phyloP scores from a whole-genome alignment of 2,888 invertebrate species.

The Melitaea athalia region DNA sequence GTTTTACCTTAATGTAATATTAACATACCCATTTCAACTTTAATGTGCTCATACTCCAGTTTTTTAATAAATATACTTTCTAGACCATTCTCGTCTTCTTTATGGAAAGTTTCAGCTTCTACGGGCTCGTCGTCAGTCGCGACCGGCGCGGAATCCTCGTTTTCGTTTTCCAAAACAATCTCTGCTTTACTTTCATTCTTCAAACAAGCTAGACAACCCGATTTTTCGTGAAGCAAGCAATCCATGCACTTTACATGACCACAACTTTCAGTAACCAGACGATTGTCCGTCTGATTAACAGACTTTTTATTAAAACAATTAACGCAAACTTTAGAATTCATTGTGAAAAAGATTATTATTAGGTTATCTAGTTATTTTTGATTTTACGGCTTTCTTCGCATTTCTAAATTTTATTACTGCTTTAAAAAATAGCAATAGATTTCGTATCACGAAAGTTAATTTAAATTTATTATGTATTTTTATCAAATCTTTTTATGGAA shows the following conservation, averaged over 20 bases:
- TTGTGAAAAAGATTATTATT: conserved; percentile 53
- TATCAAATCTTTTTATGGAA: conserved; percentile 1
- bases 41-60: conserved; percentile 69
- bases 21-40: conserved; percentile 60
- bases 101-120: conserved; percentile 27
- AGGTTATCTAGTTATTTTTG: conserved; percentile 31
- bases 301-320: conserved; percentile 82
- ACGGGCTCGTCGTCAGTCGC: conserved; percentile 23
- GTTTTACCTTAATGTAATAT: not conserved
- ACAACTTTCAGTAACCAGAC: conserved; percentile 87
- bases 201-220: conserved; percentile 83
- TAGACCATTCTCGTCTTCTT: conserved; percentile 40
- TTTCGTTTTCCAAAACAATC: conserved; percentile 31
- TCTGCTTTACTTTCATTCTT: conserved; percentile 44
- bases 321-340: conserved; percentile 80
- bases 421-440: not conserved
- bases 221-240: conserved; percentile 86
- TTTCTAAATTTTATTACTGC: not conserved
- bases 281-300: conserved; percentile 80
- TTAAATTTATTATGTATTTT: conserved; percentile 1
- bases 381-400: conserved; percentile 2
- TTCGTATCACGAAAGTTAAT: not conserved
- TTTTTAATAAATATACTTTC: conserved; percentile 59
- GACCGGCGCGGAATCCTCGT: conserved; percentile 18
- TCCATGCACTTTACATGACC: conserved; percentile 89